Conservation (phyloP, 2,888 invertebrate species). For the Habroteleia sp. region DNA sequence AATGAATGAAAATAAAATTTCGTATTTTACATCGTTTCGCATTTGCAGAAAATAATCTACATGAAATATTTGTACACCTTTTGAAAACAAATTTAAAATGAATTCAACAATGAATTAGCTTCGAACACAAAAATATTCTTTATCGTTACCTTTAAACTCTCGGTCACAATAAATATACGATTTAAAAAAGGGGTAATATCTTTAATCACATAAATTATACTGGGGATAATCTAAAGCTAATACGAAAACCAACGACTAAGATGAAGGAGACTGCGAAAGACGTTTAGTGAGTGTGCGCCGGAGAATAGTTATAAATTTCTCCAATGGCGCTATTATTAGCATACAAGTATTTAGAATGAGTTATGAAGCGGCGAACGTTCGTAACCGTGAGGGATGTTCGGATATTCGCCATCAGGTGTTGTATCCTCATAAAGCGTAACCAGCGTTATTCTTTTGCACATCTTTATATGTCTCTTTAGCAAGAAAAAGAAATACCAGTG, state of each 20-base stretch:
- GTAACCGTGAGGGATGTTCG: slow-evolving; percentile 52
- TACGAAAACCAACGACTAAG: slow-evolving; percentile 40
- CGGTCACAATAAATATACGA: slow-evolving; percentile 14
- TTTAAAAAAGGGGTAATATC: slow-evolving; percentile 14
- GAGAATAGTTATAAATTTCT: slow-evolving; percentile 76
- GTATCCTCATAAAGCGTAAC: slow-evolving; percentile 69
- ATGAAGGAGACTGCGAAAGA: slow-evolving; percentile 51
- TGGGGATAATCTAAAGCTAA: slow-evolving; percentile 55
- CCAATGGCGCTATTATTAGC: slow-evolving; percentile 75
- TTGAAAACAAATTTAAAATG: no score
- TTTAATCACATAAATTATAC: slow-evolving; percentile 48
- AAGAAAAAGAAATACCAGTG: slow-evolving; percentile 28
- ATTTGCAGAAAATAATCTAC: no score
- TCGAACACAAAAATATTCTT: neutral
- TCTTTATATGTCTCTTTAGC: slow-evolving; percentile 40
- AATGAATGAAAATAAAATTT: no score
- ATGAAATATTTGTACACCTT: no score
- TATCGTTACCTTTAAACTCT: slow-evolving; percentile 8
- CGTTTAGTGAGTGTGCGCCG: slow-evolving; percentile 62
- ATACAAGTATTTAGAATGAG: slow-evolving; percentile 79
- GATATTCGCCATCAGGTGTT: slow-evolving; percentile 72
- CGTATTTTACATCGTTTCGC: no score
- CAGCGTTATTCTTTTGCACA: slow-evolving; percentile 70
- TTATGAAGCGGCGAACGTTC: slow-evolving; percentile 70
- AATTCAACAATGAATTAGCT: no score